Base-by-base conservation (phyloP, 2,888 invertebrate genomes). In the Melolontha melolontha region DNA sequence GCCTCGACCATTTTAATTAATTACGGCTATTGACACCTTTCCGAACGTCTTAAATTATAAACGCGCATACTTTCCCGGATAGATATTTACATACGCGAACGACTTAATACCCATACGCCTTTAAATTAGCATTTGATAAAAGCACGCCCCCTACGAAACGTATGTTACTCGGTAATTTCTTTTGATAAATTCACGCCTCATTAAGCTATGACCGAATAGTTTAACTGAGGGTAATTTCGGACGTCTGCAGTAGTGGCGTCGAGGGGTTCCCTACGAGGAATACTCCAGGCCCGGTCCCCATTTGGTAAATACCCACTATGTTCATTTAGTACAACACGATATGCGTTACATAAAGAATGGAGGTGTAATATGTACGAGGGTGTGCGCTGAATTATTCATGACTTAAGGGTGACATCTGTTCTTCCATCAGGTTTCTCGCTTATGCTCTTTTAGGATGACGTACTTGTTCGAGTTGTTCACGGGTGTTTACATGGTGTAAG, bases 321-420 rank as follows among this genome's bases (percentile, higher is more conserved):
- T 73, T 74, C 75, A 74, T 75, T 75, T 75, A 74, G 74, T 68
- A 71, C 72, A 74, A 75, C 75, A 75, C 74, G 75, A 74, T 73
- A 75, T 73, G 73, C 73, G 69, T 70, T 72, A 75, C 72, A 74
- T 73, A 75, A 75, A 75, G 75, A 75, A 75, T 71, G 73, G 72
- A 74, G 73, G 69, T 70, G 70, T 73, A 74, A 74, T 75, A 72
- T 73, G 74, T 67, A 66, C 73, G 69, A 70, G 73, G 73, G 73
- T 70, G 68, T 51, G 68, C 63, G 52, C 51, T 76, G 76, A 76
- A 76, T 76, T 72, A 76, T 76, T 76, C 76, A 76, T 76, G 73
- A 70, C 71, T 70, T 70, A 62, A 65, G 72, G 68, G 70, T 70
- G 75, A 75, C 76, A 76, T 75, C 76, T 76, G 75, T 70, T 74